phyloP scores from a whole-genome alignment of 2,113 vertebrate genomes.

The Corythaixoides concolor region DNA sequence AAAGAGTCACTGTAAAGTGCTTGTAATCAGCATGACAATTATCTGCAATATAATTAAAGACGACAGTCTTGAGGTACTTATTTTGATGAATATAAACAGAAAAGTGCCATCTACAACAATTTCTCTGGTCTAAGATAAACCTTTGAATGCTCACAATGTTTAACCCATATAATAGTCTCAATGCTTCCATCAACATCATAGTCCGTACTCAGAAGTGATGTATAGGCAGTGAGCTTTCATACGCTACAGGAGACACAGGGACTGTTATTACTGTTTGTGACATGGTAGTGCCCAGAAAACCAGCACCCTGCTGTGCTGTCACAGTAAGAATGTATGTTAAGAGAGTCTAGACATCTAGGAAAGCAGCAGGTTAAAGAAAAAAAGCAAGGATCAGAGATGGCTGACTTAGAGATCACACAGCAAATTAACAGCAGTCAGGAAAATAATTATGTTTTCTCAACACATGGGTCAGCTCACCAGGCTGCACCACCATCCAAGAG shows the following conservation, averaged over 20 bases:
- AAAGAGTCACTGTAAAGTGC: not conserved
- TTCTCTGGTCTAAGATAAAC: not conserved
- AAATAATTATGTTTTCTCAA: not conserved
- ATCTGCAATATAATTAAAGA: constrained; percentile 8
- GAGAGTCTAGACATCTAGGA: not conserved
- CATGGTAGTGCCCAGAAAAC: not conserved
- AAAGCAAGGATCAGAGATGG: not conserved
- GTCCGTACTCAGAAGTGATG: not conserved
- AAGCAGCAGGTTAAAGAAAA: not conserved
- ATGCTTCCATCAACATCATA: not conserved
- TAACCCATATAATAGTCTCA: not conserved
- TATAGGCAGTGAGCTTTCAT: not conserved
- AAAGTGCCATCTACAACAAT: not conserved
- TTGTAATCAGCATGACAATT: constrained; percentile 26
- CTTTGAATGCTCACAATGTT: not conserved
- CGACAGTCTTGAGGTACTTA: not conserved
- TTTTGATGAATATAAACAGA: not conserved
- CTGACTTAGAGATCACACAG: not conserved
- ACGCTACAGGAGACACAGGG: fast-evolving
- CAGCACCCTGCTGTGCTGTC: not conserved
- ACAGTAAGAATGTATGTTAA: not conserved
- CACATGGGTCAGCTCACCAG: not conserved
- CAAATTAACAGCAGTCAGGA: not conserved
- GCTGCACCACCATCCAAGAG: not conserved
- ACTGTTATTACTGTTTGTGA: not conserved